A percentile compares a stretch with the other conserved stretches of the same genome.
Evolutionary conservation across 2,888 invertebrate species (phyloP).

Genomic region (Amphipyra berbera): DNA sequence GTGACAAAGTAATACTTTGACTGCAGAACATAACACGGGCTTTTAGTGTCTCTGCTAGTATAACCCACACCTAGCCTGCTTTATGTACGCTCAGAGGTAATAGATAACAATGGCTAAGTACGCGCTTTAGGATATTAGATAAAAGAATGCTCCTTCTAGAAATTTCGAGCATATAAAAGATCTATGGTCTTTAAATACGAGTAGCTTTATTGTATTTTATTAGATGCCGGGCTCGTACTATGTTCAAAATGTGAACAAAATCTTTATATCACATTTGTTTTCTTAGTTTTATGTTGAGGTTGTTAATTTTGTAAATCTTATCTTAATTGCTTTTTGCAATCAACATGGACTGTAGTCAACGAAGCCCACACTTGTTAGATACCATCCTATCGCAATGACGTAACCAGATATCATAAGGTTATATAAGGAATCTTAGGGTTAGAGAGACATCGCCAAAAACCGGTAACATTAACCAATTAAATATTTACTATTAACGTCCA

Average conservation of each 20-base stretch:
- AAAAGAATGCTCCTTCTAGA: background rate
- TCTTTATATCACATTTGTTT: background rate
- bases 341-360: background rate
- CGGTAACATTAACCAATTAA: slow-evolving; percentile 73
- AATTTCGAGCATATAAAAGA: slow-evolving; percentile 1
- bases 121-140: background rate
- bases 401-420: slow-evolving; percentile 43
- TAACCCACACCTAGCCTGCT: slow-evolving; percentile 1
- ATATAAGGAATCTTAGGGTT: slow-evolving; percentile 52
- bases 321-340: slow-evolving; percentile 11
- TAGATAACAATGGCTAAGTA: background rate
- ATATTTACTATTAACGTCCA: slow-evolving; percentile 69
- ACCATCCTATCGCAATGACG: slow-evolving; percentile 28
- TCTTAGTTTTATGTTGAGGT: background rate
- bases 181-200: background rate
- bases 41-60: slow-evolving; percentile 14
- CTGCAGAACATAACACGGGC: slow-evolving; percentile 32
- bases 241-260: background rate
- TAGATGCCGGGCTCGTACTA: background rate
- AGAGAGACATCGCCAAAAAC: slow-evolving; percentile 65
- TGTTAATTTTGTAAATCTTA: background rate
- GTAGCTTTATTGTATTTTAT: too few relatives aligned
- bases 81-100: slow-evolving; percentile 4
- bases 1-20: slow-evolving; percentile 54
- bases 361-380: slow-evolving; percentile 2